Evolutionary conservation across 2,888 invertebrate genomes (phyloP).

Genomic region (Trichogramma evanescens): DNA sequence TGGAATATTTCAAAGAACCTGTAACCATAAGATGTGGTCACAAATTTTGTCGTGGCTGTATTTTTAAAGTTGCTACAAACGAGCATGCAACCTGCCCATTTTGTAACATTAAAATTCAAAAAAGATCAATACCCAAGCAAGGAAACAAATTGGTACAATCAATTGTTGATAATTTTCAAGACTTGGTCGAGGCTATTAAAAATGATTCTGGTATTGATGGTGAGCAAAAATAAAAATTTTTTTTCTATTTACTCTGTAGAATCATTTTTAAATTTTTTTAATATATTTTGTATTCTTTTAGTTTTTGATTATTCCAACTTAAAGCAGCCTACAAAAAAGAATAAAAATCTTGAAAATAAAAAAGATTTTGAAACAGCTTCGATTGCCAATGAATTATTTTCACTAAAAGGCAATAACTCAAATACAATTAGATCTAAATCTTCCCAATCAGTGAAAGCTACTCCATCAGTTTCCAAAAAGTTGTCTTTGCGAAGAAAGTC

Average conservation of each 20-base stretch:
- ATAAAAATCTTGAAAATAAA: neutral
- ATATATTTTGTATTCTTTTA: neutral
- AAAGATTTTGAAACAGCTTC: conserved; percentile 1
- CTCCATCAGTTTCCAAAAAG: neutral
- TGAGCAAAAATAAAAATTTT: conserved; percentile 21
- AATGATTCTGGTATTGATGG: conserved; percentile 28
- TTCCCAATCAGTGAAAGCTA: neutral
- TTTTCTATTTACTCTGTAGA: neutral
- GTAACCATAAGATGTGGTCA: conserved; percentile 32
- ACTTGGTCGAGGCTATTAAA: conserved; percentile 25
- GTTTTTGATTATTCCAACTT: neutral
- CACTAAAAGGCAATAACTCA: neutral
- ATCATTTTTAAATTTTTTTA: neutral
- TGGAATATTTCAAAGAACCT: conserved; percentile 27
- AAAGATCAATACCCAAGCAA: conserved; percentile 26
- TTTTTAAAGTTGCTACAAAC: conserved; percentile 23
- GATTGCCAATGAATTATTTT: neutral
- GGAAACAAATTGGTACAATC: conserved; percentile 19
- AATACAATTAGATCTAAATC: neutral
- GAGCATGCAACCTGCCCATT: conserved; percentile 29
- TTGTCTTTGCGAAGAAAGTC: neutral
- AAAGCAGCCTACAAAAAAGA: conserved; percentile 14
- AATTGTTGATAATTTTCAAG: conserved; percentile 16
- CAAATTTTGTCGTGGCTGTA: conserved; percentile 31
- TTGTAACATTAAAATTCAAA: conserved; percentile 27